Evolutionary conservation across 2,888 invertebrate genomes (phyloP).

Genomic region (Xestia xanthographa): DNA sequence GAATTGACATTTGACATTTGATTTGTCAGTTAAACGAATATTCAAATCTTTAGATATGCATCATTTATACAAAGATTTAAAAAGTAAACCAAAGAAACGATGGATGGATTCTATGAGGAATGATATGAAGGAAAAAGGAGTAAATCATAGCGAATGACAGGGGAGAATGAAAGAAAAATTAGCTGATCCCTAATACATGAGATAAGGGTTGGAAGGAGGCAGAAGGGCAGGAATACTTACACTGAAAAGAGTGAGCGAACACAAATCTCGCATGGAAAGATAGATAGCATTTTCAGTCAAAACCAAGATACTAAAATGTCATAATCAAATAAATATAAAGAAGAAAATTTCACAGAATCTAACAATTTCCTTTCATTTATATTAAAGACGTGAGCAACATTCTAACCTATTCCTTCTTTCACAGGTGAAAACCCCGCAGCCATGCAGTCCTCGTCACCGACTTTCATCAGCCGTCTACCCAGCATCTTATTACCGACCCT

Average conservation of each 20-base stretch:
- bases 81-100: background rate
- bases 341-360: background rate
- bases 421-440: slow-evolving; percentile 95
- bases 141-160: no score
- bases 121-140: no score
- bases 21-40: background rate
- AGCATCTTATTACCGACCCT: slow-evolving; percentile 75
- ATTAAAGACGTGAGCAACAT: slow-evolving; percentile 4
- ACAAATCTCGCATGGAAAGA: background rate
- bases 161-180: no score
- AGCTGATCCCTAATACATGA: no score
- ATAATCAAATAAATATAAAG: background rate
- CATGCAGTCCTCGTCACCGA: slow-evolving; percentile 92
- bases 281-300: background rate
- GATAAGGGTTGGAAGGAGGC: no score
- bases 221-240: no score
- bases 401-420: slow-evolving; percentile 68
- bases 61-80: background rate
- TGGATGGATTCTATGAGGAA: no score
- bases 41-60: background rate
- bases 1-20: no score
- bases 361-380: background rate
- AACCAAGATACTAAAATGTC: background rate
- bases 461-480: slow-evolving; percentile 77
- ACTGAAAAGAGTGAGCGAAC: background rate